Evolutionary conservation across 2,113 vertebrate species (phyloP).

Genomic region (Nyctibius bracteatus): DNA sequence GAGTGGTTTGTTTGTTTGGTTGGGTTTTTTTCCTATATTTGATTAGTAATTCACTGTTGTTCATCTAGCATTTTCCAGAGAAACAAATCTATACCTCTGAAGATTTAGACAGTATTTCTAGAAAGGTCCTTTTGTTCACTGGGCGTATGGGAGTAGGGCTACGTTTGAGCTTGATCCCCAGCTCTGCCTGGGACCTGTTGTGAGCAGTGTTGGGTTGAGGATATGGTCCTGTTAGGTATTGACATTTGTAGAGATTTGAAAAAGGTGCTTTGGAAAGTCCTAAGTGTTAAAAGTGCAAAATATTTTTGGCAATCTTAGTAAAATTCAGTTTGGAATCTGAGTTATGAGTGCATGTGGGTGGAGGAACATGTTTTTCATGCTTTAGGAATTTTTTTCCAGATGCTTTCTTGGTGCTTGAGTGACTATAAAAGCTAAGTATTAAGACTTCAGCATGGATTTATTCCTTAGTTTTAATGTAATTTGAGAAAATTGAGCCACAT

Average conservation of each 20-base stretch:
- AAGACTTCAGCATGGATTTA: background rate
- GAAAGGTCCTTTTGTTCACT: background rate
- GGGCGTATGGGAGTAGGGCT: background rate
- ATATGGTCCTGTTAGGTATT: background rate
- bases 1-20: fast-evolving
- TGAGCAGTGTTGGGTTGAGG: background rate
- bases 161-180: background rate
- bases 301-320: slow-evolving; percentile 31
- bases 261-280: slow-evolving; percentile 14
- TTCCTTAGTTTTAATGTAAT: background rate
- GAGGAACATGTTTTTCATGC: slow-evolving; percentile 65
- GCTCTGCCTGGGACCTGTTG: background rate
- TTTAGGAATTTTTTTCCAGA: slow-evolving; percentile 66
- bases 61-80: background rate
- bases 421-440: slow-evolving; percentile 9
- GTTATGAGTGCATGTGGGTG: slow-evolving; percentile 64
- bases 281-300: slow-evolving; percentile 36
- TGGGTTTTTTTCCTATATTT: background rate
- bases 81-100: background rate
- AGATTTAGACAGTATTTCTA: background rate
- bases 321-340: slow-evolving; percentile 60
- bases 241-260: background rate
- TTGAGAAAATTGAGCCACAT: background rate
- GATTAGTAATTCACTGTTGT: background rate
- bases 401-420: slow-evolving; percentile 36